These are phyloP conservation scores for Adelphocoris suturalis DNA, from an alignment of 2,888 invertebrate species.

Conservation along the genomic window DNA sequence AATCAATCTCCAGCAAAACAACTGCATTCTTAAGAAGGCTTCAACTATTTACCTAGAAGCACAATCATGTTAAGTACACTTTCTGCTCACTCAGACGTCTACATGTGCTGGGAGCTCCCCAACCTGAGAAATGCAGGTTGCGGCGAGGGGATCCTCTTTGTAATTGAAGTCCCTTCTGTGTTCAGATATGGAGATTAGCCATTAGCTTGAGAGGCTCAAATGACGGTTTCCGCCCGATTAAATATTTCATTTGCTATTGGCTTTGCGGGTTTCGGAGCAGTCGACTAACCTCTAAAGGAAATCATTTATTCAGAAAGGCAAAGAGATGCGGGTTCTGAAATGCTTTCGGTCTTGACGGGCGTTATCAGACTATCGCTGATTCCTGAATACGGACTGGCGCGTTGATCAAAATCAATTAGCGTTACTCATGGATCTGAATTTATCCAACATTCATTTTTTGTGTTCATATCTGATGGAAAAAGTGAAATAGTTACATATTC, in stretches of 20 bases:
- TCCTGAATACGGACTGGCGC: neutral
- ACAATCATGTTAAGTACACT: constrained; percentile 23
- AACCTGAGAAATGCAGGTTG: neutral
- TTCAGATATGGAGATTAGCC: constrained; percentile 70
- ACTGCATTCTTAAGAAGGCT: neutral
- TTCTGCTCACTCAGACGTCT: neutral
- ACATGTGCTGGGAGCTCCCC: neutral
- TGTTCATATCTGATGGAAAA: too few species aligned
- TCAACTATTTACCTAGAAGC: neutral
- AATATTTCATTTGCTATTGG: constrained; percentile 64
- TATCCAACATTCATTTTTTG: too few species aligned
- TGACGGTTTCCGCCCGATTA: constrained; percentile 61
- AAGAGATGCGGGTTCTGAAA: constrained; percentile 10
- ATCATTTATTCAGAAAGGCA: constrained; percentile 58
- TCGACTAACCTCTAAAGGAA: constrained; percentile 37
- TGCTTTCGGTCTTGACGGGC: neutral
- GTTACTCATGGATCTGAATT: too few species aligned
- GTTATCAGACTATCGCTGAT: neutral
- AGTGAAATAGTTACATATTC: too few species aligned
- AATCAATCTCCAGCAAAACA: neutral
- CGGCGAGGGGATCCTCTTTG: constrained; percentile 22
- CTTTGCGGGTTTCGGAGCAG: constrained; percentile 35
- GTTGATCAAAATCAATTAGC: neutral
- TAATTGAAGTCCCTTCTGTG: constrained; percentile 54
- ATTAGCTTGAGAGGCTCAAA: constrained; percentile 69